These are phyloP conservation scores for Dexiosoma caninum DNA, from an alignment of 2,888 invertebrate genomes.

Conservation along the genomic window DNA sequence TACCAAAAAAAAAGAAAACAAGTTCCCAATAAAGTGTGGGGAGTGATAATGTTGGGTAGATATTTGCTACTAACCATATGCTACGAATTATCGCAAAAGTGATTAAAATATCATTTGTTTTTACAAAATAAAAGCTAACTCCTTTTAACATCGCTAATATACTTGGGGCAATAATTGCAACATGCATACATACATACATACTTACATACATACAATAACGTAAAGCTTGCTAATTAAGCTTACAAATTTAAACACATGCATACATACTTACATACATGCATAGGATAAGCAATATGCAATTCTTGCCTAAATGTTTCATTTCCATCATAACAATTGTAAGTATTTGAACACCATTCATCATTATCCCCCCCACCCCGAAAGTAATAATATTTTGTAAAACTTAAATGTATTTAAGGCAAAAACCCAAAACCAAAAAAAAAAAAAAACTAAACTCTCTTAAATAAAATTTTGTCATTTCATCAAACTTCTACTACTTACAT, in stretches of 20 bases:
- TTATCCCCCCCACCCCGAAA: not conserved
- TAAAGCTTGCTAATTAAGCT: conserved; percentile 1
- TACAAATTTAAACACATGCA: not conserved
- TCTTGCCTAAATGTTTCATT: conserved; percentile 28
- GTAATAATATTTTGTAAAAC: conserved; percentile 42
- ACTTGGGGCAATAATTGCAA: conserved; percentile 24
- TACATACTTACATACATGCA: not conserved
- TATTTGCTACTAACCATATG: conserved; percentile 77
- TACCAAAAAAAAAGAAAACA: conserved; percentile 2
- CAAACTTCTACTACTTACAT: not conserved
- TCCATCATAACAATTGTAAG: not conserved
- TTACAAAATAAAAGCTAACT: conserved; percentile 49
- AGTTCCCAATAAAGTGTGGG: conserved; percentile 49
- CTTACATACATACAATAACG: not conserved
- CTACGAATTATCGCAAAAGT: conserved; percentile 75
- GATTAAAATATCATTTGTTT: conserved; percentile 51
- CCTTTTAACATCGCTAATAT: not conserved
- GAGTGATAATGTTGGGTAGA: conserved; percentile 69
- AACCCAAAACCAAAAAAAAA: too few species aligned
- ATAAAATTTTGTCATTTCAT: conserved; percentile 16
- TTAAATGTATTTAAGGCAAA: conserved; percentile 40
- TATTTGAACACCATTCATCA: conserved; percentile 6
- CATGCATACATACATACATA: not conserved
- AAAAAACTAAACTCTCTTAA: conserved; percentile 4
- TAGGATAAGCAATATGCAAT: not conserved